Percentiles rank a stretch among this genome's conserved stretches.
Evolutionary conservation across 2,888 invertebrate species (phyloP).

Genomic region (Alloscopus bannaensis): DNA sequence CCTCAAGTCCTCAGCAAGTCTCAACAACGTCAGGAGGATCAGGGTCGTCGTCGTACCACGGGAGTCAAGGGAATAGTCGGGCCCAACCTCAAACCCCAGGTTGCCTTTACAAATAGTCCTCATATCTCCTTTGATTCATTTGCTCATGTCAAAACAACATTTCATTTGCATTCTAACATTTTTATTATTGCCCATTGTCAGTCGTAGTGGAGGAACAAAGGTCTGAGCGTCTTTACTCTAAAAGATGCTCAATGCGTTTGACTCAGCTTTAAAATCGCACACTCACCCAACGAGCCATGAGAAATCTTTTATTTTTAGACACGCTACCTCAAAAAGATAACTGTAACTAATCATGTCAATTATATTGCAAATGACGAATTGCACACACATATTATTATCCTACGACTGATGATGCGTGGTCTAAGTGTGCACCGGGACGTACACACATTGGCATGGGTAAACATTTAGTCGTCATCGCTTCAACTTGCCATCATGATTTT

Average conservation of each 20-base stretch:
- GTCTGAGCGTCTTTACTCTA: background rate
- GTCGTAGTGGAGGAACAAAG: background rate
- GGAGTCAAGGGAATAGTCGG: slow-evolving; percentile 46
- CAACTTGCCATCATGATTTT: no score
- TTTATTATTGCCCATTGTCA: slow-evolving; percentile 20
- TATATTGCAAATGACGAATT: slow-evolving; percentile 14
- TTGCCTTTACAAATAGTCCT: slow-evolving; percentile 54
- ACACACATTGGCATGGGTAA: no score
- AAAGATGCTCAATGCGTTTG: background rate
- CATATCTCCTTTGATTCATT: no score
- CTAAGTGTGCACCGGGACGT: no score
- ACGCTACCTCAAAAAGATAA: no score
- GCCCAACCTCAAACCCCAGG: slow-evolving; percentile 72
- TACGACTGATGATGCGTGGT: no score
- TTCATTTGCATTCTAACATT: slow-evolving; percentile 20
- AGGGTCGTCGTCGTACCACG: slow-evolving; percentile 18
- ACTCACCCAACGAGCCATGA: background rate
- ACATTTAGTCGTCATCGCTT: no score
- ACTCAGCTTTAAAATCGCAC: background rate
- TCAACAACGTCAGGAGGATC: slow-evolving; percentile 20
- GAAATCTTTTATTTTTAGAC: no score
- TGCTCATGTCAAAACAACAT: slow-evolving; percentile 29
- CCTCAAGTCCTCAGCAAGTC: slow-evolving; percentile 5
- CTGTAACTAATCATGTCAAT: slow-evolving; percentile 14
- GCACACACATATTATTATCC: no score